Evolutionary conservation across 2,797 vertebrate genomes (phyloP), one percentile per base, ranked within the genome.

Genomic region (Sandelia bainsii): DNA sequence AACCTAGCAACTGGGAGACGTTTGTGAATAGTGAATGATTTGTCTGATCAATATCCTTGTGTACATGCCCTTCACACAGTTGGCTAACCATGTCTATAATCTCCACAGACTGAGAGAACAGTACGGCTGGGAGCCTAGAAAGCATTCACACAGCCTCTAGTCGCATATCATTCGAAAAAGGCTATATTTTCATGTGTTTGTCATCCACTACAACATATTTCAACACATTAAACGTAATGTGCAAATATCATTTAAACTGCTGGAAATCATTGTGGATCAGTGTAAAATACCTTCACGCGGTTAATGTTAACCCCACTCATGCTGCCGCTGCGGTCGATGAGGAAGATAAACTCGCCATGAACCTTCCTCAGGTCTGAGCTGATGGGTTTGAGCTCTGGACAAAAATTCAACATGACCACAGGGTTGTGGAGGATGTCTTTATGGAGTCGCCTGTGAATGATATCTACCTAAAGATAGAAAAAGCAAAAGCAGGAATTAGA

Each of bases 391-490:
- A 98, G 83, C 87, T 99, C 93, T 0, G 98, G 98, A 48, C 97
- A 99, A 84, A 98, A 98, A 90, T 98, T 99, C 61, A 99, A 85
- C 97, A 99, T 99, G 81, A 97, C 80, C 77, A 99, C 96, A 0
- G 97, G 96, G 85, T 97, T 97, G 87, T 98, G 97, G 48, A 95
- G 96, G 42, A 99, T 95, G 88, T 99, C 98, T 80, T 99, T 99
- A 85, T 96, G 96, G 60, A 98, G 97, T 0, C 97, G 91, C 69
- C 96, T 97, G 90, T 96, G 91, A 84, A 99, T 97, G 34, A 99
- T 93, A 66, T 97, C 97, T 1, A 72, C 95, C 98, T 98, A 29
- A 51, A 64, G 37, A 51, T 17, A 62, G 6, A 11, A 58, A 49
- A 12, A 29, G 2, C 2, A 23, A 10, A 58, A 14, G 5, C 34